Conservation (phyloP, 1,140 invertebrate genomes). For the Pinna nobilis region DNA sequence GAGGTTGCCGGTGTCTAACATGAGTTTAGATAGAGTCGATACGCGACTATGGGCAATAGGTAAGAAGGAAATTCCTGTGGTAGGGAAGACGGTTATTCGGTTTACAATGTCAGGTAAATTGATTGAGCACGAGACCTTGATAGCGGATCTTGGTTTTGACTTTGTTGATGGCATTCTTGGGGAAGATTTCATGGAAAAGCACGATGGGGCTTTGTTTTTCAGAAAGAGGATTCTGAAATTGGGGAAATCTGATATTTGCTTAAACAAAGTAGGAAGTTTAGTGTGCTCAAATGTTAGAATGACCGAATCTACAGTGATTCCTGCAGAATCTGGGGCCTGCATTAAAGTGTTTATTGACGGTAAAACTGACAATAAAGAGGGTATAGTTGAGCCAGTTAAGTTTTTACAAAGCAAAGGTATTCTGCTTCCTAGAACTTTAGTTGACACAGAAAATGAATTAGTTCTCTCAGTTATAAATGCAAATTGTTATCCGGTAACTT, state of each 20-base stretch:
- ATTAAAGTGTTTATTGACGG: constrained; percentile 8
- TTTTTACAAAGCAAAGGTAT: neutral
- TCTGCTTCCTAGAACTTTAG: neutral
- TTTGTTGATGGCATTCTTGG: constrained; percentile 4
- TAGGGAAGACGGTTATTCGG: constrained; percentile 7
- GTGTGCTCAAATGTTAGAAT: constrained; percentile 2
- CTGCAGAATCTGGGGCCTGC: neutral
- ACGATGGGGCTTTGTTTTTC: neutral
- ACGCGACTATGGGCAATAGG: neutral
- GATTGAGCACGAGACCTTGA: constrained; percentile 2
- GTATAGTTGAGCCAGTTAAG: neutral
- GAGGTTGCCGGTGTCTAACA: neutral
- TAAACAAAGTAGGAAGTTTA: neutral
- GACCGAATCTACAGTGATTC: neutral
- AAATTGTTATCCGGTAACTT: neutral
- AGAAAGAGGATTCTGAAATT: constrained; percentile 7
- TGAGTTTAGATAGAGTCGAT: constrained; percentile 13
- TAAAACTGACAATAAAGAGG: neutral
- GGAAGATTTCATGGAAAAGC: neutral
- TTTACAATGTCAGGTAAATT: constrained; percentile 7
- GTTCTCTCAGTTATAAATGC: neutral
- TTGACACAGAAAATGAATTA: neutral
- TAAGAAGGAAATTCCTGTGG: neutral
- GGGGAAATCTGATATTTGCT: neutral
- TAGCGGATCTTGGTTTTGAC: neutral